Evolutionary conservation across 92 coral and sea anemone genomes (phyloP), one percentile per base, ranked within the genome.

Genomic region (Phymanthus crucifer): DNA sequence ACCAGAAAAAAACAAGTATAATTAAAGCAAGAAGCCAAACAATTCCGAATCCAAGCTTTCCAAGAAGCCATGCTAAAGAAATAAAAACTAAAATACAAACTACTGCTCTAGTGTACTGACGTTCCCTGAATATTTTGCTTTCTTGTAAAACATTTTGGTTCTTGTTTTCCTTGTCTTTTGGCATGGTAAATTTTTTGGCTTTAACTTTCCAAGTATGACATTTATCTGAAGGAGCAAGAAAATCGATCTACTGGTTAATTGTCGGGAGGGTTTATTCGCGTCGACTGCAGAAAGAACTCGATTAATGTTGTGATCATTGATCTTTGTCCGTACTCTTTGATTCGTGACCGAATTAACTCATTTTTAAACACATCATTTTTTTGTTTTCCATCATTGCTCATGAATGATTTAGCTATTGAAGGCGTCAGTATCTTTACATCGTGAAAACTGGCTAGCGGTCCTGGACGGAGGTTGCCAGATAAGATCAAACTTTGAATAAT

Each of bases 51-150:
- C 79, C 92, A 70, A 47, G 38, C 35, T 83, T 82, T 58, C 97
- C 97, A 14, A 92, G 66, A 6, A 87, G 45, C 97, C 97, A 92
- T 18, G 93, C 97, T 1, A 92, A 27, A 13, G 83, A 35, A 32
- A 88, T 65, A 29, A 84, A 87, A 65, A 83, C 27, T 19, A 82
- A 75, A n/a, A 86, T 67, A 4, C 83, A 68, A 19, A 75, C 70
- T 17, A 88, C 71, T 21, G 75, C 88, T 72, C 92, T 78, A 50
- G 66, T 45, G 78, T 88, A 84, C 32, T 88, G 92, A 46, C 50
- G 43, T 7, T 77, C 80, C 32, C 92, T 71, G 32, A 36, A 68
- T 35, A 61, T 40, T 75, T 82, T 73, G 21, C 80, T 66, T 11
- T 57, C 79, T n/a, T 73, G 74, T 3, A 82, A 58, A 38, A 73